Evolutionary conservation across 2,888 invertebrate genomes (phyloP).

Genomic region (Agonopterix heracliana): DNA sequence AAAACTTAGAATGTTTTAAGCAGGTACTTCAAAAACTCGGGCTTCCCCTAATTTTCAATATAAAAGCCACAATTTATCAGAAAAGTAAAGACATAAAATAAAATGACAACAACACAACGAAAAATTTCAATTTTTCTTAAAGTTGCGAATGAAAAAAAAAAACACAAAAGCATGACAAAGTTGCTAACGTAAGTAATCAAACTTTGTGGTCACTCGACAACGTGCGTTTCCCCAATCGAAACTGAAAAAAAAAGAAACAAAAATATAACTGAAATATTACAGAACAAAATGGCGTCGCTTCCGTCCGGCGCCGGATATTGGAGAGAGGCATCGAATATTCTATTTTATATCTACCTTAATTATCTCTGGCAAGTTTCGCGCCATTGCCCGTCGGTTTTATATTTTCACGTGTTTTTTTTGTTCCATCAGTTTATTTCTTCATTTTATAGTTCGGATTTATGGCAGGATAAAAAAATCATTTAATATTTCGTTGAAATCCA

Average conservation of each 20-base stretch:
- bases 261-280: constrained; percentile 28
- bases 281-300: constrained; percentile 47
- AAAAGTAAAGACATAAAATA: too few relatives aligned
- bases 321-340: constrained; percentile 54
- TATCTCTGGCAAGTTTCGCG: constrained; percentile 53
- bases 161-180: neutral
- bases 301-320: constrained; percentile 53
- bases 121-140: too few relatives aligned
- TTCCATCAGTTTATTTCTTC: neutral
- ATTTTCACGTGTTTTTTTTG: constrained; percentile 11
- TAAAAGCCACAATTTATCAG: too few relatives aligned
- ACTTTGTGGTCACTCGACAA: constrained; percentile 6
- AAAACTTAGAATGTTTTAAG: too few relatives aligned
- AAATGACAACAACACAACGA: too few relatives aligned
- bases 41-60: too few relatives aligned
- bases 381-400: constrained; percentile 33
- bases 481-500: neutral
- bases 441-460: neutral
- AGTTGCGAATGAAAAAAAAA: too few relatives aligned
- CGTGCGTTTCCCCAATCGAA: constrained; percentile 8
- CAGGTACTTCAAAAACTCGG: too few relatives aligned
- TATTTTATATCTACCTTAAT: constrained; percentile 68
- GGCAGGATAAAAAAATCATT: neutral
- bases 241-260: constrained; percentile 22
- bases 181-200: constrained; percentile 9